phyloP scores from a whole-genome alignment of 2,888 invertebrate genomes.

The Doris montereyensis region DNA sequence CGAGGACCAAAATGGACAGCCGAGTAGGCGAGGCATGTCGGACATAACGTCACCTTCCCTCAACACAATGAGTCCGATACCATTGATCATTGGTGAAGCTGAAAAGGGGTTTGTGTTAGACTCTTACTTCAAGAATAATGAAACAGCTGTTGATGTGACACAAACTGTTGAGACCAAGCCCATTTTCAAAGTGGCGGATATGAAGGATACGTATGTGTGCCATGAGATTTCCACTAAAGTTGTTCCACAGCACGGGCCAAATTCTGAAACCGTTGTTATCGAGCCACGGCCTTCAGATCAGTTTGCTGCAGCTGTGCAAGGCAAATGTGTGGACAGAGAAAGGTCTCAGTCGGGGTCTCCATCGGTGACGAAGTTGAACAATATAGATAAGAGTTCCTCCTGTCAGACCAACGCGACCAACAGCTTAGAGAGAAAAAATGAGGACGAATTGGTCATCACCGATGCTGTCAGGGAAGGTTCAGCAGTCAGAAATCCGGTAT shows the following conservation, averaged over 20 bases:
- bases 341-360: background rate
- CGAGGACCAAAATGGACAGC: background rate
- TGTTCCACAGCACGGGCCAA: no score
- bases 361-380: background rate
- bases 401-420: background rate
- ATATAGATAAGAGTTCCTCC: background rate
- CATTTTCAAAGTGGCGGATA: no score
- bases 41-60: constrained; percentile 37
- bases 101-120: constrained; percentile 42
- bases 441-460: background rate
- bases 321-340: no score
- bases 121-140: constrained; percentile 41
- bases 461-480: background rate
- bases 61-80: constrained; percentile 47
- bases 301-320: no score
- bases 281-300: no score
- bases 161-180: no score
- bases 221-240: no score
- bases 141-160: background rate
- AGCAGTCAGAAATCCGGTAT: constrained; percentile 19
- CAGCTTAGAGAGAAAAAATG: background rate
- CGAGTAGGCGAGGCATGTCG: constrained; percentile 22
- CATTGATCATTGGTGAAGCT: constrained; percentile 37
- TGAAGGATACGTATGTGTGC: no score
- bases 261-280: no score